Evolutionary conservation across 64 coral and sea anemone genomes (phyloP), one percentile per base, ranked within the genome.

Genomic region (Stichodactyla helianthus): DNA sequence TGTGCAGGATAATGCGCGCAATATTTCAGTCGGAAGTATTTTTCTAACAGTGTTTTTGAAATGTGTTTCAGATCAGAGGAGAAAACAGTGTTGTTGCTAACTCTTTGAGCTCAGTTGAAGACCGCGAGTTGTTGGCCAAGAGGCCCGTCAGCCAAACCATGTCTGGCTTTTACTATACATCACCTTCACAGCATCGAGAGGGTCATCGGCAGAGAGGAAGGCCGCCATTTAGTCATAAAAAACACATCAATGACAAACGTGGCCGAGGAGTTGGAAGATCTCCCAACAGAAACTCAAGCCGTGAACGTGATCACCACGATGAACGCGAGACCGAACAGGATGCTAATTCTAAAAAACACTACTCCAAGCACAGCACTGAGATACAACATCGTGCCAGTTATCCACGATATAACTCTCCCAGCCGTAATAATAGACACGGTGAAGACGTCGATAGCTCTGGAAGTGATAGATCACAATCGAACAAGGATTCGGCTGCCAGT

Each of bases 131-230:
- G 78, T 18, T 81, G 51, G 78, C 70, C 77, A 91, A 87, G 68
- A 31, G 77, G 79, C 89, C 67, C 56, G 84, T 91, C n/a, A 67
- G 64, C 59, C 89, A 84, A 51, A 84, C 62, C 58, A 97, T 97
- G 94, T 97, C 94, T 44, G 89, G 91, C 56, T 97, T 90, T 85
- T 97, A 88, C 83, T 97, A 90, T 61, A 55, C 93, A 54, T 82
- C 91, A 78, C 94, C 91, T 26, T 86, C 88, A 53, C 90, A 95
- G 51, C 91, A 93, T 79, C 88, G 91, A 54, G 94, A 97, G 55
- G 94, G 94, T 71, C 79, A 86, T 20, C 92, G 85, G 71, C 82
- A 88, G 52, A 87, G 94, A 79, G 94, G 88, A 88, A 89, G 88
- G 26, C 94, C 94, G 5, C 71, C 94, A 57, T 93, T 97, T 53